Evolutionary conservation across 1,140 invertebrate species (phyloP).

Genomic region (Orius insidiosus): DNA sequence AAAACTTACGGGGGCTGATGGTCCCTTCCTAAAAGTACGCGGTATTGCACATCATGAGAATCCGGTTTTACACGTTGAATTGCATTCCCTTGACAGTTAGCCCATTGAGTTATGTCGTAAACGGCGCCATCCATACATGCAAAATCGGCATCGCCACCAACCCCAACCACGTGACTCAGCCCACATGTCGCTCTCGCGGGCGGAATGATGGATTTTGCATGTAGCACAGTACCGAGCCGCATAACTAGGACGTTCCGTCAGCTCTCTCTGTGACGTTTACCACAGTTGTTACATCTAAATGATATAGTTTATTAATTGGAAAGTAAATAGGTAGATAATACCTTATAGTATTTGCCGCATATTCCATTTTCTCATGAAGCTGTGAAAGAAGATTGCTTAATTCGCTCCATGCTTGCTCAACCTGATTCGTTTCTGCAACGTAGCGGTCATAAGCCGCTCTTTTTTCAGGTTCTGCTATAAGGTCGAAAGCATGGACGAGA

Average conservation of each 20-base stretch:
- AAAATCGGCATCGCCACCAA: conserved; percentile 87
- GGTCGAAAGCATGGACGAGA: conserved; percentile 85
- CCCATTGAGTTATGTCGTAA: conserved; percentile 92
- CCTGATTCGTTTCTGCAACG: conserved; percentile 54
- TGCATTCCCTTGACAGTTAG: conserved; percentile 73
- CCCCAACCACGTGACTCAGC: conserved; percentile 77
- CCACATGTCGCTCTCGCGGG: conserved; percentile 93
- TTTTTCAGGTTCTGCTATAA: conserved; percentile 77
- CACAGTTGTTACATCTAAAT: conserved; percentile 72
- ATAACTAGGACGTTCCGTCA: conserved; percentile 69
- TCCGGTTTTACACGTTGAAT: conserved; percentile 65
- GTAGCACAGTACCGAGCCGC: conserved; percentile 75
- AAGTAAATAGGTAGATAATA: conserved; percentile 19
- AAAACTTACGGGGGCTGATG: conserved; percentile 28
- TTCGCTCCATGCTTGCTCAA: conserved; percentile 68
- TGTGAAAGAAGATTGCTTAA: conserved; percentile 64
- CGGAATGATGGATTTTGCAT: conserved; percentile 79
- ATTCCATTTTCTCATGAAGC: conserved; percentile 82
- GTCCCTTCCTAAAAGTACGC: conserved; percentile 57
- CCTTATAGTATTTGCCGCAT: conserved; percentile 74
- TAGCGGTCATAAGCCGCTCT: conserved; percentile 54
- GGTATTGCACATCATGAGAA: conserved; percentile 79
- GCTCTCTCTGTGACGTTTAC: conserved; percentile 66
- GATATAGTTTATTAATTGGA: too few relatives aligned
- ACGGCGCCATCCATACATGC: conserved; percentile 91